A percentile compares a stretch with the other conserved stretches of the same genome.
Evolutionary conservation across 1,140 invertebrate genomes (phyloP).

Genomic region (Ericerus pela): DNA sequence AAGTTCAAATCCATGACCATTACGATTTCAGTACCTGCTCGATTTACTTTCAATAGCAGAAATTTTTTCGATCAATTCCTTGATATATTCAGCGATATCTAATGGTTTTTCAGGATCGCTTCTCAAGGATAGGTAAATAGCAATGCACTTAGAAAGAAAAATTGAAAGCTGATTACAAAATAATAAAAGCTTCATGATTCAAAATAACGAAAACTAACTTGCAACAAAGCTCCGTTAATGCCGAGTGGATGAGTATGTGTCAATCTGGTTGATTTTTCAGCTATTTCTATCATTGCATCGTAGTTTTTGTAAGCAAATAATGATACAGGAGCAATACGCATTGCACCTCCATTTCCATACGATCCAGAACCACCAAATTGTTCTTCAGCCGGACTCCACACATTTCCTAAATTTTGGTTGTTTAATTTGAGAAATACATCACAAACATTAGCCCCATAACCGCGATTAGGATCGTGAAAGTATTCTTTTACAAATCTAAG

Average conservation of each 20-base stretch:
- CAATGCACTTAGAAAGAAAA: conserved; percentile 34
- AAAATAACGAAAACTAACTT: conserved; percentile 28
- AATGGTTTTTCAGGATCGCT: conserved; percentile 33
- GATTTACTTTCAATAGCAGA: conserved; percentile 41
- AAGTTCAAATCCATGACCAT: no score
- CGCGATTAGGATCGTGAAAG: conserved; percentile 43
- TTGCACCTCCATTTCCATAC: conserved; percentile 62
- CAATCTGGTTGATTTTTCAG: conserved; percentile 38
- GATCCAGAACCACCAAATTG: conserved; percentile 58
- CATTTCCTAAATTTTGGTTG: conserved; percentile 41
- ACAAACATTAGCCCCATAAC: conserved; percentile 47
- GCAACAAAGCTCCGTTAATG: conserved; percentile 51
- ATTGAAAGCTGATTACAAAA: background rate
- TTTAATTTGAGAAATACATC: conserved; percentile 47
- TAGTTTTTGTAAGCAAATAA: conserved; percentile 43
- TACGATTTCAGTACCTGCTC: conserved; percentile 31
- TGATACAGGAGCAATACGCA: conserved; percentile 55
- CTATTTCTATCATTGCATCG: conserved; percentile 36
- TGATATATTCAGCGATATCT: conserved; percentile 36
- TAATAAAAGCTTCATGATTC: background rate
- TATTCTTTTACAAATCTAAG: conserved; percentile 47
- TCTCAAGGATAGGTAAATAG: conserved; percentile 38
- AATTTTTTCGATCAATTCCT: conserved; percentile 43
- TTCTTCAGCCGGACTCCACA: conserved; percentile 44
- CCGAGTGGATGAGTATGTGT: conserved; percentile 52